Percentiles rank a stretch among this genome's conserved stretches.
phyloP scores from a whole-genome alignment of 2,797 vertebrate genomes.

The Pygocentrus nattereri region DNA sequence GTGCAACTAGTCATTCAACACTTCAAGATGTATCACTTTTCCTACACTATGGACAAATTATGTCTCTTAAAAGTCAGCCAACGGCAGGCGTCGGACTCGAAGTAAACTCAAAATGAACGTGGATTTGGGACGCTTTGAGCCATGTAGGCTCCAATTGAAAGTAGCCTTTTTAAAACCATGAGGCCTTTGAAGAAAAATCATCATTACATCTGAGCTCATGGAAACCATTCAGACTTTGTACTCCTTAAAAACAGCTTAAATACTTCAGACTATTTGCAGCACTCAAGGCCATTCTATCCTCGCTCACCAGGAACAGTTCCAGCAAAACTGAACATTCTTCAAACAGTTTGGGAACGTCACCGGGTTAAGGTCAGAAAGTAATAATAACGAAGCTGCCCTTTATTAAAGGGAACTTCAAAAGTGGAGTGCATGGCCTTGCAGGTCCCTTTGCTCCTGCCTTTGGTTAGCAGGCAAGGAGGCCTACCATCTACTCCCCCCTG shows the following conservation, averaged over 20 bases:
- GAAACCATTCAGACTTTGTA: slow-evolving; percentile 8
- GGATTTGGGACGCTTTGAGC: slow-evolving; percentile 19
- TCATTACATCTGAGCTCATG: slow-evolving; percentile 26
- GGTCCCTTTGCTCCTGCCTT: slow-evolving; percentile 36
- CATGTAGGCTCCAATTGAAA: slow-evolving; percentile 4
- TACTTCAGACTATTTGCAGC: slow-evolving; percentile 23
- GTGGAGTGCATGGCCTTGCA: slow-evolving; percentile 25
- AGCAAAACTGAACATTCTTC: slow-evolving; percentile 51
- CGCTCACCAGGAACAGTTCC: slow-evolving; percentile 14
- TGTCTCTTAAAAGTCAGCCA: slow-evolving; percentile 32
- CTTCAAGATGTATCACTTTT: slow-evolving; percentile 39
- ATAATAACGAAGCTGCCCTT: slow-evolving; percentile 36
- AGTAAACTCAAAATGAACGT: slow-evolving; percentile 10
- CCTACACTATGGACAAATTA: slow-evolving; percentile 40
- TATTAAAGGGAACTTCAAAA: slow-evolving; percentile 44
- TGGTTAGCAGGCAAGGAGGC: slow-evolving; percentile 21
- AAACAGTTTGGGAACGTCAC: slow-evolving; percentile 32
- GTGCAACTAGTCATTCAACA: slow-evolving; percentile 51
- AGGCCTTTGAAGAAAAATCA: slow-evolving; percentile 15
- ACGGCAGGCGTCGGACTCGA: slow-evolving; percentile 23
- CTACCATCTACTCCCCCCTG: slow-evolving; percentile 22
- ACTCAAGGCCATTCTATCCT: slow-evolving; percentile 24
- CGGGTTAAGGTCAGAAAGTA: slow-evolving; percentile 43
- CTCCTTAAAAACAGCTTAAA: slow-evolving; percentile 37
- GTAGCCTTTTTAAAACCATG: slow-evolving; percentile 19